phyloP scores from a whole-genome alignment of 2,797 vertebrate species.

The Hemibagrus guttatus region DNA sequence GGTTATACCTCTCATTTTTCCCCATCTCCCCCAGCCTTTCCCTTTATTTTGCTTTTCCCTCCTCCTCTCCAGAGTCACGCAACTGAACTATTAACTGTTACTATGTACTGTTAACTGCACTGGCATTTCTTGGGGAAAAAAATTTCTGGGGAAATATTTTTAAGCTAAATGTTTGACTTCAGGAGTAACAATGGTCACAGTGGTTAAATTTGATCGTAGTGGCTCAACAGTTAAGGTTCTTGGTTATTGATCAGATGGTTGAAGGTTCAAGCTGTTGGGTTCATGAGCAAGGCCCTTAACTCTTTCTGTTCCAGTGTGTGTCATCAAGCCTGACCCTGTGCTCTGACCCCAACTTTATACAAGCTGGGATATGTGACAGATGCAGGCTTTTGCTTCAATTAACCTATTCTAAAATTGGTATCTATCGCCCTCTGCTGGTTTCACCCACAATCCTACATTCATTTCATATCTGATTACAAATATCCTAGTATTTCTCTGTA shows the following conservation, averaged over 20 bases:
- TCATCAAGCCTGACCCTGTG: too few relatives aligned
- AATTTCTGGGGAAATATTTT: background rate
- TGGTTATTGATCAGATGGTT: too few relatives aligned
- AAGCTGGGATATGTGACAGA: too few relatives aligned
- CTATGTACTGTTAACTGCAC: background rate
- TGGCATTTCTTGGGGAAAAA: background rate
- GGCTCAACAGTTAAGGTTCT: too few relatives aligned
- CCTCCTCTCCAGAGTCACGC: background rate
- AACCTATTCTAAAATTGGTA: background rate
- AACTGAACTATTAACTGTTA: background rate
- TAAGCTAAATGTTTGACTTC: background rate
- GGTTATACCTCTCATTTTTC: too few relatives aligned
- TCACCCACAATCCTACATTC: background rate
- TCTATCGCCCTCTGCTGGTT: conserved; percentile 28
- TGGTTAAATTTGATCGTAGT: too few relatives aligned
- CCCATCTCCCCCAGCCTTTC: background rate
- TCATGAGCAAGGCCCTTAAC: too few relatives aligned
- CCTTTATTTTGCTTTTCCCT: background rate
- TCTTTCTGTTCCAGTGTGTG: too few relatives aligned
- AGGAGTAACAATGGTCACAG: background rate
- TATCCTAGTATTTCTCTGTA: background rate
- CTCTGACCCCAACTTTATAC: too few relatives aligned
- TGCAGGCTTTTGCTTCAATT: too few relatives aligned
- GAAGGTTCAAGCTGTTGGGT: too few relatives aligned
- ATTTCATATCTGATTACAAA: background rate